A percentile compares a stretch with the other conserved stretches of the same genome.
Evolutionary conservation across 2,797 vertebrate genomes (phyloP).

Genomic region (Eulemur coronatus): DNA sequence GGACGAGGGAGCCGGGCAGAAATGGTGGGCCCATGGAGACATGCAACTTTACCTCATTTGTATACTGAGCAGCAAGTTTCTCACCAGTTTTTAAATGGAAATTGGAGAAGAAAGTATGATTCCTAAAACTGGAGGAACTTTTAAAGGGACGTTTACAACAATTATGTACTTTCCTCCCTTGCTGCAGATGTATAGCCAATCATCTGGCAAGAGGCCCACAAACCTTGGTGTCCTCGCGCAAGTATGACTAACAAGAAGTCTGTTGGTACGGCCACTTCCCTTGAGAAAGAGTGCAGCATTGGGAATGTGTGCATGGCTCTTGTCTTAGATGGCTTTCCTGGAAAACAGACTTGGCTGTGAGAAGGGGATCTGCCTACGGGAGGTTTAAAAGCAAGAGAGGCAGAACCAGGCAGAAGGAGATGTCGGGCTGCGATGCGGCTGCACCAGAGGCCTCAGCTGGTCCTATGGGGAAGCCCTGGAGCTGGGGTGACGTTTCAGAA

Average conservation of each 20-base stretch:
- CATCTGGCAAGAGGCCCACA: not conserved
- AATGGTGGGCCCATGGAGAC: not conserved
- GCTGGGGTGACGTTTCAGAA: not conserved
- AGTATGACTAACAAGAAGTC: not conserved
- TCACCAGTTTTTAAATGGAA: not conserved
- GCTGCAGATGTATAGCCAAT: not conserved
- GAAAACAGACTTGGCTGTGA: not conserved
- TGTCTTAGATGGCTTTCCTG: not conserved
- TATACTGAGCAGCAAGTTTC: not conserved
- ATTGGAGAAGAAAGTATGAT: not conserved
- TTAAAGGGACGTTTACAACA: not conserved
- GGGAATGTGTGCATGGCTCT: not conserved
- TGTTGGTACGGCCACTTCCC: not conserved
- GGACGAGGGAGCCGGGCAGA: not conserved
- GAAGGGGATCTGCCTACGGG: not conserved
- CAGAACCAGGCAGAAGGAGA: not conserved
- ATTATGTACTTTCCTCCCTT: rapidly evolving
- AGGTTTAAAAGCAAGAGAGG: not conserved
- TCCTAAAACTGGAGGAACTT: not conserved
- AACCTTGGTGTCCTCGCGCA: not conserved
- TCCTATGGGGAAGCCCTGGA: not conserved
- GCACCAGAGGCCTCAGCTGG: rapidly evolving
- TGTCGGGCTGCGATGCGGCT: not conserved
- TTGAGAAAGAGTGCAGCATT: not conserved
- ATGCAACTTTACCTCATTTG: not conserved